phyloP scores from a whole-genome alignment of 2,113 vertebrate species.

The Vicugna pacos region DNA sequence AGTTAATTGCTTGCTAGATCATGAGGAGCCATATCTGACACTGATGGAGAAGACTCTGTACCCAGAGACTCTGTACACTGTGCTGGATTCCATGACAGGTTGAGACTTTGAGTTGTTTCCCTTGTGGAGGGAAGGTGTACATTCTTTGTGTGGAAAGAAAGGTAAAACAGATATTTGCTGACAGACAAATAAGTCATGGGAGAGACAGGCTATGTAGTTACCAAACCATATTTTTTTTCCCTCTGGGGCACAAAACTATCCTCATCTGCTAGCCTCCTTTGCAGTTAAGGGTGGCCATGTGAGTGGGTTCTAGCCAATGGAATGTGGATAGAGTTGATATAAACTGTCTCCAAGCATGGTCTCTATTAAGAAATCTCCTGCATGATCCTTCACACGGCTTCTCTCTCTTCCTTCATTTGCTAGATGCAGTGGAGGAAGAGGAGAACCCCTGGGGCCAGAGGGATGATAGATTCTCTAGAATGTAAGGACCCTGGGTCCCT shows the following conservation, averaged over 20 bases:
- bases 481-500: not conserved
- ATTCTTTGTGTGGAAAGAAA: not conserved
- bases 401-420: not conserved
- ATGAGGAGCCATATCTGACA: not conserved
- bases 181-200: not conserved
- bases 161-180: not conserved
- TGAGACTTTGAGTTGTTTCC: not conserved
- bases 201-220: not conserved
- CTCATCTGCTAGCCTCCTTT: not conserved
- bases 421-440: not conserved
- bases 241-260: not conserved
- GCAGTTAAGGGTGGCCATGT: not conserved
- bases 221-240: not conserved
- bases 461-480: not conserved
- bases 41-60: not conserved
- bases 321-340: not conserved
- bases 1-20: not conserved
- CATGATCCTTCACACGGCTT: not conserved
- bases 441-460: not conserved
- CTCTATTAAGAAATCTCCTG: not conserved
- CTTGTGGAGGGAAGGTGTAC: not conserved
- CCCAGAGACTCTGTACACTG: not conserved
- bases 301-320: not conserved
- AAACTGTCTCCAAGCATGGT: not conserved
- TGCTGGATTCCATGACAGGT: not conserved